Conservation (phyloP, 2,113 vertebrate species). For the Brachypteracias leptosomus region DNA sequence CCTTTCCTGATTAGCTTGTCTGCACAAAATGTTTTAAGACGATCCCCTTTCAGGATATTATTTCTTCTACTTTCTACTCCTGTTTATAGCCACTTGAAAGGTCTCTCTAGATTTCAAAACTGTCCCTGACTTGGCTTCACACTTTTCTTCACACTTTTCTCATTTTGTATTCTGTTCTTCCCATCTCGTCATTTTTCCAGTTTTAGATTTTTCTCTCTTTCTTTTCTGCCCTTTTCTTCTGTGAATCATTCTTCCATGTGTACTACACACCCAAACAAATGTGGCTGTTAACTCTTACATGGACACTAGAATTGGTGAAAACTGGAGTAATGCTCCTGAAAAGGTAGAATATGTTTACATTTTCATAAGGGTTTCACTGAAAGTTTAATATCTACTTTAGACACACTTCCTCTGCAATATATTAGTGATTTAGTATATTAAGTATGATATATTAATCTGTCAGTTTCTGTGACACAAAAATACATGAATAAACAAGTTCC, state of each 20-base stretch:
- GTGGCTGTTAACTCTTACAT: neutral
- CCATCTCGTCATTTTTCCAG: neutral
- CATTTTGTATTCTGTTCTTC: neutral
- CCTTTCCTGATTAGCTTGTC: neutral
- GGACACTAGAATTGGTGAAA: neutral
- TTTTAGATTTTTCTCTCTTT: neutral
- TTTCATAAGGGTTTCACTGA: neutral
- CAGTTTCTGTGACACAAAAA: neutral
- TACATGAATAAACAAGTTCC: neutral
- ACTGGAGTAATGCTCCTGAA: neutral
- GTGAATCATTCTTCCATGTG: neutral
- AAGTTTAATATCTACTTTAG: neutral
- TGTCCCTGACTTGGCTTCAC: neutral
- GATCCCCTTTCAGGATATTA: neutral
- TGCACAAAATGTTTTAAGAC: neutral
- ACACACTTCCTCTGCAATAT: neutral
- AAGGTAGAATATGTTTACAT: neutral
- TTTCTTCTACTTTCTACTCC: neutral
- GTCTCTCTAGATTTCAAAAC: neutral
- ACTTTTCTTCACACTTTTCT: neutral
- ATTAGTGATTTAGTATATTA: neutral
- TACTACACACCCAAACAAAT: neutral
- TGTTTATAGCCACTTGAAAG: neutral
- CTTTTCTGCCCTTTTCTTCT: neutral
- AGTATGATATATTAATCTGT: neutral